Evolutionary conservation across 1,140 invertebrate species (phyloP).

Genomic region (Stenopsyche tienmushanensis): DNA sequence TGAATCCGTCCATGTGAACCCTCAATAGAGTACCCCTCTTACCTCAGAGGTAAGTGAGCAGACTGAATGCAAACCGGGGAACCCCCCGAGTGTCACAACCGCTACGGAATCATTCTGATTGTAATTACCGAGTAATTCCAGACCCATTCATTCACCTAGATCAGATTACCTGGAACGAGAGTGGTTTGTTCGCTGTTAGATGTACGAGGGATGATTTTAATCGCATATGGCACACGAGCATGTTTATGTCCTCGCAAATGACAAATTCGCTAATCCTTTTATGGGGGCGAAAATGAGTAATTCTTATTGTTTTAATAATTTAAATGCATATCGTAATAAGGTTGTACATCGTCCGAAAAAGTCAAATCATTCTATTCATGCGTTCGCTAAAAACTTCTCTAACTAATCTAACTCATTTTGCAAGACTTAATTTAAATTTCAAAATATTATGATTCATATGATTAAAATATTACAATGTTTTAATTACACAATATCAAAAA

Average conservation of each 20-base stretch:
- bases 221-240: neutral
- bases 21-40: neutral
- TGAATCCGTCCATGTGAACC: neutral
- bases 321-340: too few species aligned
- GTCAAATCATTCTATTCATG: too few species aligned
- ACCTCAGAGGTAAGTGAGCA: slow-evolving; percentile 27
- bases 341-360: too few species aligned
- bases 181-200: slow-evolving; percentile 17
- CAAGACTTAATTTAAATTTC: too few species aligned
- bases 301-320: too few species aligned
- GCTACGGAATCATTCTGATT: slow-evolving; percentile 23
- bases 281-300: too few species aligned
- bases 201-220: neutral
- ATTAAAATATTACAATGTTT: too few species aligned
- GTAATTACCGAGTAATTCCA: slow-evolving; percentile 38
- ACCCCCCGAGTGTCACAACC: slow-evolving; percentile 5
- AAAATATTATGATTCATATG: too few species aligned
- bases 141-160: slow-evolving; percentile 31
- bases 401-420: too few species aligned
- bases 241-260: neutral
- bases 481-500: too few species aligned
- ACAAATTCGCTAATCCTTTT: neutral
- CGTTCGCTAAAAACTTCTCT: too few species aligned
- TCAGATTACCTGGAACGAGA: slow-evolving; percentile 37
- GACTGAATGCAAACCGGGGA: slow-evolving; percentile 7